Base-by-base conservation (phyloP, 2,797 vertebrate species). In the Mormyrops attenuatus region DNA sequence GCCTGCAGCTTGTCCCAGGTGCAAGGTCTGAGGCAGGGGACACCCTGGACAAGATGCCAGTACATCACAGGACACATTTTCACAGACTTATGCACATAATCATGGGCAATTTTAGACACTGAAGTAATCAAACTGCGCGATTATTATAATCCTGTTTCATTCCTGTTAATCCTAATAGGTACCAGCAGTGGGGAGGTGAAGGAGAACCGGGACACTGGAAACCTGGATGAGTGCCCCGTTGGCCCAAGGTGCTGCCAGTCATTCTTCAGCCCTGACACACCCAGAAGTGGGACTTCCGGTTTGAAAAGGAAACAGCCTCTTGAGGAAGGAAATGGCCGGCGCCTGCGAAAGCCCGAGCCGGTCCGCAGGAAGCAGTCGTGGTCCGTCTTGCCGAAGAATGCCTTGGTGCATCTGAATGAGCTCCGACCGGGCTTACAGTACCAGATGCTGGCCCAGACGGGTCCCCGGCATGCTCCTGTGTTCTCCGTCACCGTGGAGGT, bases 141-240 rank as follows among this genome's bases (percentile, higher is more conserved):
- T 82, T 82, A n/a, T 80, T 80, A 47, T 82, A 82, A 82, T 88
- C 6, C 55, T 55, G n/a, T 20, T 88, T 88, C 63, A 5, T 52
- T 85, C 13, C n/a, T 52, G 1, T 52, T 26, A 85, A 85, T 26
- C 17, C 86, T 49, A 77, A 85, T 93, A 97, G 96, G 96, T 94
- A 96, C 95, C 91, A 97, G 96, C 94, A 97, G 96, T 22, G 92
- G 95, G 3, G 96, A 97, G 69, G 96, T 97, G 73, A 97, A 97
- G 89, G 96, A 97, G 93, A 97, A 97, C 87, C 93, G 95, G 6
- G 95, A 97, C 13, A 90, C 94, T 90, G 94, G 95, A 92, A 96
- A 97, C 92, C 91, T 96, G 92, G 96, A 96, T 89, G 93, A 93
- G 30, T 93, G 95, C 87, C 93, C 94, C 0, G 82, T 93, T 85